Conservation (phyloP, 1,140 invertebrate species). For the Diachasma alloeum region DNA sequence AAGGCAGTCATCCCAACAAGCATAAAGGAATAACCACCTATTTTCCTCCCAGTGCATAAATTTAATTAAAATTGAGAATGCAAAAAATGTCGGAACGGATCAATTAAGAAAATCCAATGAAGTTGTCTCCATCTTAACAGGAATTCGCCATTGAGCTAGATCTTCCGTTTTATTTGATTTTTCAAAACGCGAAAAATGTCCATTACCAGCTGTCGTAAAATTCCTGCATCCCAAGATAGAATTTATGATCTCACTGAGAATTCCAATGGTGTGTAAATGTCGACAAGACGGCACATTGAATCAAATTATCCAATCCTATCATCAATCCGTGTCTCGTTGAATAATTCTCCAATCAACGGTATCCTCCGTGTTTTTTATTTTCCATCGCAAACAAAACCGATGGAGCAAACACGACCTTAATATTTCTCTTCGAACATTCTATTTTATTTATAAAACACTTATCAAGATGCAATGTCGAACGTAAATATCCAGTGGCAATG, state of each 20-base stretch:
- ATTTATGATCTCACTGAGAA: background rate
- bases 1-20: too few relatives aligned
- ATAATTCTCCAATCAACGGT: background rate
- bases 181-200: too few relatives aligned
- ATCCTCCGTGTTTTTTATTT: background rate
- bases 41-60: too few relatives aligned
- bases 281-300: background rate
- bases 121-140: too few relatives aligned
- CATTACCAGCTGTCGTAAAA: background rate
- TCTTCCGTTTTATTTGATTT: too few relatives aligned
- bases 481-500: background rate
- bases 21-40: too few relatives aligned
- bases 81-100: too few relatives aligned
- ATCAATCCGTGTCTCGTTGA: background rate
- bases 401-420: background rate
- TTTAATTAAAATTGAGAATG: too few relatives aligned
- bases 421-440: background rate
- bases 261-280: background rate
- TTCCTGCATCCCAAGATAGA: background rate
- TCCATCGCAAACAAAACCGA: background rate
- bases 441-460: slow-evolving; percentile 4
- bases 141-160: too few relatives aligned
- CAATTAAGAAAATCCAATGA: too few relatives aligned
- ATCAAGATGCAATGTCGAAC: slow-evolving; percentile 4
- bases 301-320: background rate